phyloP scores from a whole-genome alignment of 2,113 vertebrate genomes.

The Phalacrocorax pelagicus region DNA sequence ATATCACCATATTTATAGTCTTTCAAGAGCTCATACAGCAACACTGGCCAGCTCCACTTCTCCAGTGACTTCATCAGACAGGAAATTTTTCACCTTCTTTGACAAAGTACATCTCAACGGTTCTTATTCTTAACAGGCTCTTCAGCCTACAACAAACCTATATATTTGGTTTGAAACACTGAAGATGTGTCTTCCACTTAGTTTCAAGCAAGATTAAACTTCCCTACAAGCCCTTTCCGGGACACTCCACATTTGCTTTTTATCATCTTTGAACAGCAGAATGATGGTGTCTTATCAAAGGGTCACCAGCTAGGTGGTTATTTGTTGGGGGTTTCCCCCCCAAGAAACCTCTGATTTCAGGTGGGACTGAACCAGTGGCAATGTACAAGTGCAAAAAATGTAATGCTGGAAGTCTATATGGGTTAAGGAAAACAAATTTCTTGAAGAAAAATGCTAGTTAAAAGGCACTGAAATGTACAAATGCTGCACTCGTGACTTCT shows the following conservation, averaged over 20 bases:
- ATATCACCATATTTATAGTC: accelerated
- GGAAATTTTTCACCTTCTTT: neutral
- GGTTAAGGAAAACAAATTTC: neutral
- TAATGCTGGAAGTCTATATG: neutral
- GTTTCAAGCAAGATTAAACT: neutral
- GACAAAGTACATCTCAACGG: neutral
- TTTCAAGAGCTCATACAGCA: neutral
- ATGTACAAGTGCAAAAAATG: neutral
- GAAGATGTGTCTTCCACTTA: neutral
- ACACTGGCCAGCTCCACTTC: neutral
- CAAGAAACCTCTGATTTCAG: neutral
- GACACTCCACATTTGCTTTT: neutral
- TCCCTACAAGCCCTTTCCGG: too few relatives aligned
- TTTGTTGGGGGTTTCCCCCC: neutral
- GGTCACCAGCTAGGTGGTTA: too few relatives aligned
- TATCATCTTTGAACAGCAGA: neutral
- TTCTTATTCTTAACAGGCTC: neutral
- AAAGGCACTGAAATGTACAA: neutral
- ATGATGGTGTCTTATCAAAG: neutral
- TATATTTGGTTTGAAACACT: too few relatives aligned
- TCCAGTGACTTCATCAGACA: neutral
- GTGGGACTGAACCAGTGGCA: neutral
- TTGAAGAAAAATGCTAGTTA: neutral
- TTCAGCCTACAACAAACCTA: neutral
- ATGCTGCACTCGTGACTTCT: neutral